Conservation (phyloP, 1,140 invertebrate species). For the Dendrolimus kikuchii region DNA sequence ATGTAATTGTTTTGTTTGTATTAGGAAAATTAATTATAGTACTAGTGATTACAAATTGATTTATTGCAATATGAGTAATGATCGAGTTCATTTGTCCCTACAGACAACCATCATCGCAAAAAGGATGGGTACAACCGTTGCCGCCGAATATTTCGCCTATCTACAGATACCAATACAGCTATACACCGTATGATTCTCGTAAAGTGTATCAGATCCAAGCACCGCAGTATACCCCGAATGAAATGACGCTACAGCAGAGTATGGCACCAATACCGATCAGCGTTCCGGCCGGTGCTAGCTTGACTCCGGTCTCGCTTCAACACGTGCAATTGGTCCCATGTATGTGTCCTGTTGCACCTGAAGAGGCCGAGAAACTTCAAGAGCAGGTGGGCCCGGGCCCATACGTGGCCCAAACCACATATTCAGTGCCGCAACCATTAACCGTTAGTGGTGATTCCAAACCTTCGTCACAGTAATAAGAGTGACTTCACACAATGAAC, state of each 20-base stretch:
- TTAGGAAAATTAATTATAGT: too few species aligned
- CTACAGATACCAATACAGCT: constrained; percentile 64
- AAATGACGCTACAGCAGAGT: constrained; percentile 41
- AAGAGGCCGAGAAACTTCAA: constrained; percentile 66
- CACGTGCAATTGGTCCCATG: constrained; percentile 73
- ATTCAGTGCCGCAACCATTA: constrained; percentile 40
- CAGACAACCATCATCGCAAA: constrained; percentile 33
- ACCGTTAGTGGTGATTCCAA: constrained; percentile 25
- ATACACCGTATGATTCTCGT: constrained; percentile 53
- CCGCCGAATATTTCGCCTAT: constrained; percentile 35
- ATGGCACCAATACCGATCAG: constrained; percentile 66
- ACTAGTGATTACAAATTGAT: neutral
- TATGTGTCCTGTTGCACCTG: constrained; percentile 70
- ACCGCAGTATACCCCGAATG: constrained; percentile 42
- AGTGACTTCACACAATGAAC: constrained; percentile 1
- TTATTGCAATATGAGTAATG: neutral
- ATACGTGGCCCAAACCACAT: constrained; percentile 55
- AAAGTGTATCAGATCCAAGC: constrained; percentile 54
- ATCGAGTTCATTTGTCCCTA: constrained; percentile 33
- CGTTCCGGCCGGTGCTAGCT: constrained; percentile 63
- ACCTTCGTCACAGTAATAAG: constrained; percentile 32
- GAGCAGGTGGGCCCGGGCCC: constrained; percentile 60
- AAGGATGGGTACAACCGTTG: constrained; percentile 46
- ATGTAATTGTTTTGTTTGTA: too few species aligned
- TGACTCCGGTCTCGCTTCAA: constrained; percentile 64